Conservation (phyloP, 2,797 vertebrate species). For the Oreochromis mossambicus region DNA sequence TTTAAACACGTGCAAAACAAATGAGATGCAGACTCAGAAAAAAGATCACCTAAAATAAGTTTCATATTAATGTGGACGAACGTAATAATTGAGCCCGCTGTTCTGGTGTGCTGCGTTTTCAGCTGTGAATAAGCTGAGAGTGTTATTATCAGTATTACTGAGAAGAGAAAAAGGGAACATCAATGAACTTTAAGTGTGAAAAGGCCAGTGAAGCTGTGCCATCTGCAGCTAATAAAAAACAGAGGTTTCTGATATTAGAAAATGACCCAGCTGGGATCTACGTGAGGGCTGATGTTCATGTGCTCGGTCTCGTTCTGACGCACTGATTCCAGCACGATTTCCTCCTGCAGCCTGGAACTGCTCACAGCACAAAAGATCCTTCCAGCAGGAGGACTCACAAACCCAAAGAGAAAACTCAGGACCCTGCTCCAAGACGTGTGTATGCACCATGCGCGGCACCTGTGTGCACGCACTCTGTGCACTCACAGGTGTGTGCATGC, state of each 20-base stretch:
- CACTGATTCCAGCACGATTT: background rate
- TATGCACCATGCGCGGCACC: background rate
- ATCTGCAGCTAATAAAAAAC: background rate
- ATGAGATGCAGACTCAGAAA: background rate
- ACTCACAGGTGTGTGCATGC: background rate
- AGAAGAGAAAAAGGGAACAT: background rate
- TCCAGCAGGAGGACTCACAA: background rate
- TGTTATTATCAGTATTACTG: background rate
- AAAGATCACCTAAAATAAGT: background rate
- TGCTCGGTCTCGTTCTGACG: background rate
- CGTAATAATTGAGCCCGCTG: background rate
- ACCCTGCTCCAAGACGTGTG: background rate
- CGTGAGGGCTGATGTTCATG: background rate
- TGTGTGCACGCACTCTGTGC: background rate
- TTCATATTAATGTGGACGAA: background rate
- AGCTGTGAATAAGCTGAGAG: background rate
- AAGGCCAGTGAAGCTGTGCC: background rate
- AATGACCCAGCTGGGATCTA: background rate
- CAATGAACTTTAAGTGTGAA: background rate
- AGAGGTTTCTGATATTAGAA: background rate
- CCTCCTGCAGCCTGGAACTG: background rate
- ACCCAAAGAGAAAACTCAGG: background rate
- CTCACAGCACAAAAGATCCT: background rate
- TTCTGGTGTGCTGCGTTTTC: background rate
- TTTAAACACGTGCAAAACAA: background rate